A percentile compares a stretch with the other conserved stretches of the same genome.
Conservation (phyloP, 2,888 invertebrate genomes). For the Lasioglossum pauxillum region DNA sequence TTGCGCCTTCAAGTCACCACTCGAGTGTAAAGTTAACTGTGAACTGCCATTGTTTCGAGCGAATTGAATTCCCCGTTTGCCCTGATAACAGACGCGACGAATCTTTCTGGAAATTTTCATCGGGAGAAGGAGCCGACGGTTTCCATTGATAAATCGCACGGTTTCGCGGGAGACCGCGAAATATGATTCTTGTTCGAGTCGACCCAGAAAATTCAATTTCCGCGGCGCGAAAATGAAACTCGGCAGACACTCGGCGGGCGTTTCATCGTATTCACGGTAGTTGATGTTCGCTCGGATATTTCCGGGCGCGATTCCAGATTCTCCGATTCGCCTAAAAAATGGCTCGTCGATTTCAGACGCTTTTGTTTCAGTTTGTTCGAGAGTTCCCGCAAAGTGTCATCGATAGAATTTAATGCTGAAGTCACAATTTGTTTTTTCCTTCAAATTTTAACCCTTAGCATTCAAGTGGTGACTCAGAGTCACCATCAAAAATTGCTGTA, state of each 20-base stretch:
- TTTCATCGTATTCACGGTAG: not conserved
- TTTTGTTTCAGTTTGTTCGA: not conserved
- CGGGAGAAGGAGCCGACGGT: not conserved
- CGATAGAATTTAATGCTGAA: not conserved
- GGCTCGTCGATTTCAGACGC: not conserved
- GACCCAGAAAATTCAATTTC: conserved; percentile 42
- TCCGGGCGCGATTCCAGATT: not conserved
- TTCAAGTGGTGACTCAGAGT: too few relatives aligned
- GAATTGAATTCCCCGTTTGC: not conserved
- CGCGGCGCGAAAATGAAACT: conserved; percentile 22
- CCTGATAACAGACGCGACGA: not conserved
- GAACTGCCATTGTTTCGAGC: not conserved
- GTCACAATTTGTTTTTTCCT: not conserved
- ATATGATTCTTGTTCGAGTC: not conserved
- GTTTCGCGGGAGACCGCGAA: not conserved
- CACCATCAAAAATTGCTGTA: too few relatives aligned
- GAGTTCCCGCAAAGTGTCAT: not conserved
- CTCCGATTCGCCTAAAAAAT: not conserved
- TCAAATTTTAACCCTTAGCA: too few relatives aligned
- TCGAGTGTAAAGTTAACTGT: not conserved
- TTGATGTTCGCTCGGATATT: not conserved
- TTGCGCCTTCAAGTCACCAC: too few relatives aligned
- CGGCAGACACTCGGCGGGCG: not conserved
- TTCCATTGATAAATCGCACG: not conserved
- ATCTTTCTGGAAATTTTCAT: not conserved